A percentile compares a stretch with the other conserved stretches of the same genome.
phyloP scores from a whole-genome alignment of 2,888 invertebrate species.

The Mystacides longicornis region DNA sequence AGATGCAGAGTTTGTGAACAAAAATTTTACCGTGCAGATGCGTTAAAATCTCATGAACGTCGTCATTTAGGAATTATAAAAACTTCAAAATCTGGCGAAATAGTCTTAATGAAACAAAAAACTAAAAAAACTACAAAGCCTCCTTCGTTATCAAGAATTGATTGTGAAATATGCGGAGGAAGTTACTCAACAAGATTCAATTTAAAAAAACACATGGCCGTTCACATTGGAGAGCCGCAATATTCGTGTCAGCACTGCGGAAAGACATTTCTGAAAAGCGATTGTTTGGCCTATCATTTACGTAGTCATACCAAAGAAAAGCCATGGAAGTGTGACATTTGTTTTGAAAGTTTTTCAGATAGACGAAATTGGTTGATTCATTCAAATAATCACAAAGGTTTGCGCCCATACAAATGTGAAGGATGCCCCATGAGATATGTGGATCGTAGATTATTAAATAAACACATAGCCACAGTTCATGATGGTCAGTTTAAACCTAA shows the following conservation, averaged over 20 bases:
- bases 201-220: neutral
- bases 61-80: neutral
- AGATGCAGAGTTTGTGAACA: neutral
- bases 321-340: neutral
- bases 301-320: constrained; percentile 1
- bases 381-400: constrained; percentile 1
- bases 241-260: neutral
- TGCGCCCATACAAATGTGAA: constrained; percentile 3
- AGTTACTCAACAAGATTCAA: neutral
- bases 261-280: neutral
- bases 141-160: neutral
- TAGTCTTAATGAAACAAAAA: neutral
- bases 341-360: neutral
- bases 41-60: neutral
- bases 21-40: neutral
- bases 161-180: neutral
- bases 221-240: neutral
- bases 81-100: neutral
- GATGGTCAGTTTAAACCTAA: neutral
- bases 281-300: neutral
- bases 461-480: neutral
- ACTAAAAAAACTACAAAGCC: neutral
- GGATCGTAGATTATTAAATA: constrained; percentile 5
- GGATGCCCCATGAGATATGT: neutral
- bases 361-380: neutral